Base-by-base conservation (phyloP, 2,797 vertebrate species). In the Odontamblyopus lacepedii region DNA sequence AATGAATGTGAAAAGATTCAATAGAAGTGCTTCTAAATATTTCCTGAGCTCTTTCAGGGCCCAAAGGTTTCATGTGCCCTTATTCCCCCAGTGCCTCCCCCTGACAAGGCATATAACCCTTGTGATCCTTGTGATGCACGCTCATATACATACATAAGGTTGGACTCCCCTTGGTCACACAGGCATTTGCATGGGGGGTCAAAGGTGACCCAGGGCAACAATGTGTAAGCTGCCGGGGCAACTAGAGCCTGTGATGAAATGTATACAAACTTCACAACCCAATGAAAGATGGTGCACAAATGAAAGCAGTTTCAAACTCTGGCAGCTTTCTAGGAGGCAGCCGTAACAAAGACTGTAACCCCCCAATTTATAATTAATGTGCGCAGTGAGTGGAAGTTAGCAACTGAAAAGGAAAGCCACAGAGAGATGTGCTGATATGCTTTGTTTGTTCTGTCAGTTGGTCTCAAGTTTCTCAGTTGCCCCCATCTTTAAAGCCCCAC, bases 111-210 rank as follows among this genome's bases (percentile, higher is more conserved):
- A 11, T 50, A 63, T 61, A 23, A 71, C 57, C n/a, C n/a, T n/a
- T n/a, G n/a, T n/a, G n/a, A 55, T 59, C 70, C 60, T 38, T 5
- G 38, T 62, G 18, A 26, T 65, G 56, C 63, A 50, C 53, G 29
- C 19, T 51, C 63, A 30, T 53, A 70, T 13, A 5, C 59, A 72
- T 7, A 73, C 67, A 61, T 32, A 69, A 18, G 51, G 71, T 30
- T 59, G 67, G 76, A 76, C 85, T 89, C 72, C 87, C 75, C 68
- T 69, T 61, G 77, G 85, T 90, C 87, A 87, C 79, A 78, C 83
- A 81, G 76, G 85, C 91, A 86, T 92, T 87, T 87, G 84, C 87
- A 83, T 85, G 63, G 65, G 27, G 13, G 89, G 89, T 92, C 87
- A 90, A 67, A 67, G 92, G 86, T 91, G 74, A 15, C 16, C 57